Percentiles rank a stretch among this genome's conserved stretches.
Conservation (phyloP, 2,888 invertebrate genomes). For the Aleiodes leptofemur region DNA sequence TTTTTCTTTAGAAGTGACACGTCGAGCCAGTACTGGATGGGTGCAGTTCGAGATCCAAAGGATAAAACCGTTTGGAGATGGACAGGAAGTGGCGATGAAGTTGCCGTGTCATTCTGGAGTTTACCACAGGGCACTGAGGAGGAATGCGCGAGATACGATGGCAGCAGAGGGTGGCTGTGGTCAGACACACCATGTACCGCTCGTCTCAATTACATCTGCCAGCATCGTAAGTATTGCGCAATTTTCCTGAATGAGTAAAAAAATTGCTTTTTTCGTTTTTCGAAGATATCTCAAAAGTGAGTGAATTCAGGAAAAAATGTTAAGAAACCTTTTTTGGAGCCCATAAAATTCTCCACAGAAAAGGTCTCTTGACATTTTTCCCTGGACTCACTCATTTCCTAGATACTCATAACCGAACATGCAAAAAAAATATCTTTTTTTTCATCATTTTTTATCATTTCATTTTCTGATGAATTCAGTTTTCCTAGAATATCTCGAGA, state of each 20-base stretch:
- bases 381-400: no score
- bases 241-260: no score
- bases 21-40: slow-evolving; percentile 96
- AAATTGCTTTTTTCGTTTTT: no score
- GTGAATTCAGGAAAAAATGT: no score
- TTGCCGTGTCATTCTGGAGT: slow-evolving; percentile 95
- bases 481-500: background rate
- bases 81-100: slow-evolving; percentile 89
- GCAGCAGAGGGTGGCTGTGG: slow-evolving; percentile 96
- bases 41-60: slow-evolving; percentile 89
- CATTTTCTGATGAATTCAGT: background rate
- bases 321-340: no score
- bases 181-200: slow-evolving; percentile 92
- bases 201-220: slow-evolving; percentile 92
- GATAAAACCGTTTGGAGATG: slow-evolving; percentile 91
- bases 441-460: no score
- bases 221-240: slow-evolving; percentile 86
- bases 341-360: no score
- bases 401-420: no score
- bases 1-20: slow-evolving; percentile 84
- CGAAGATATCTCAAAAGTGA: no score
- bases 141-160: slow-evolving; percentile 93
- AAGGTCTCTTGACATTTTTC: no score
- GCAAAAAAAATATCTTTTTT: no score
- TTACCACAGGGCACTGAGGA: slow-evolving; percentile 86